Conservation (phyloP, 2,888 invertebrate genomes). For the Drosophila algonquin region DNA sequence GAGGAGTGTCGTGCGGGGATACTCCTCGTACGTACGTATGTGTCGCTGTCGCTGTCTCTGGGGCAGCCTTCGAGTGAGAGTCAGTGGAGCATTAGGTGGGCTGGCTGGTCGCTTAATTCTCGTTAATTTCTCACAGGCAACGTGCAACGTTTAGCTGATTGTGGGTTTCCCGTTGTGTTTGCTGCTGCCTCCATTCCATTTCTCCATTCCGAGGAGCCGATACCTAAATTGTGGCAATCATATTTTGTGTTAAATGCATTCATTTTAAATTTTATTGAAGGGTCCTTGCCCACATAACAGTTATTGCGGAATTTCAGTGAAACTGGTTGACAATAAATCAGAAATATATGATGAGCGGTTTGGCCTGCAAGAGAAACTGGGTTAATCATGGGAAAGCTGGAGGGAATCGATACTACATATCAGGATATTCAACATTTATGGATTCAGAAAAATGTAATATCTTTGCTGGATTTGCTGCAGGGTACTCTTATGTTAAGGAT, state of each 20-base stretch:
- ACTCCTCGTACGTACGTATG: constrained; percentile 17
- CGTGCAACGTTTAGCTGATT: constrained; percentile 82
- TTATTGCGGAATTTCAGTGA: constrained; percentile 26
- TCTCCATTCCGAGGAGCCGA: neutral
- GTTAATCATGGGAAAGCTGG: constrained; percentile 31
- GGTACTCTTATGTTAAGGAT: neutral
- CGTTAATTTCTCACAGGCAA: constrained; percentile 73
- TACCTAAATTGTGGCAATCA: constrained; percentile 62
- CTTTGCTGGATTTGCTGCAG: neutral
- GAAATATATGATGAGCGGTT: constrained; percentile 19
- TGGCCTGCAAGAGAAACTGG: constrained; percentile 16
- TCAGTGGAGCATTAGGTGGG: constrained; percentile 72
- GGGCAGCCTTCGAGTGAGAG: neutral
- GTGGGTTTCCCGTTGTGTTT: constrained; percentile 59
- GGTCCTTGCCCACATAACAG: constrained; percentile 32
- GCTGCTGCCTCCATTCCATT: constrained; percentile 6
- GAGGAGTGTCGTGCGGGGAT: constrained; percentile 5
- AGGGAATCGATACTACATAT: neutral
- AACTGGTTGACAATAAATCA: constrained; percentile 52
- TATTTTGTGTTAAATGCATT: constrained; percentile 65
- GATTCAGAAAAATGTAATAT: too few species aligned
- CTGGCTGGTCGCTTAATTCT: constrained; percentile 72
- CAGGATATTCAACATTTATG: neutral
- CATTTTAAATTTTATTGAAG: constrained; percentile 41
- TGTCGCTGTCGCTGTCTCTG: constrained; percentile 45